A percentile compares a stretch with the other conserved stretches of the same genome.
phyloP scores from a whole-genome alignment of 2,888 invertebrate species.

The Deilephila porcellus region DNA sequence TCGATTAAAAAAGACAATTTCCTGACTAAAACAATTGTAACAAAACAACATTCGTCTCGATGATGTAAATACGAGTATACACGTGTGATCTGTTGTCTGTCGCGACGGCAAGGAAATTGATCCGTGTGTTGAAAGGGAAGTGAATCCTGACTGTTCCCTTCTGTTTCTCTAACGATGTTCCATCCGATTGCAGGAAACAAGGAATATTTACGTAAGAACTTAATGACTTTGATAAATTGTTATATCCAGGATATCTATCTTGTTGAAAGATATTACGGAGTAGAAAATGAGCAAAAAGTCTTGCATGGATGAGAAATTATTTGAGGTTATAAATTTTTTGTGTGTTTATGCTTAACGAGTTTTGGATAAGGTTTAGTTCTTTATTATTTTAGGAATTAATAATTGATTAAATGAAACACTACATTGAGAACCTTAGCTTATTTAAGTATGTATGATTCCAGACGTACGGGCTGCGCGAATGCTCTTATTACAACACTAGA shows the following conservation, averaged over 20 bases:
- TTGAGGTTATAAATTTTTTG: background rate
- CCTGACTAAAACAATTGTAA: too few species aligned
- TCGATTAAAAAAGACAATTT: too few species aligned
- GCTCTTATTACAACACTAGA: too few species aligned
- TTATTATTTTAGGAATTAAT: background rate
- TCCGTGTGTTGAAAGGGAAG: conserved; percentile 48
- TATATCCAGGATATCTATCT: conserved; percentile 5
- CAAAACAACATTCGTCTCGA: conserved; percentile 33
- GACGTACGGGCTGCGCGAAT: too few species aligned
- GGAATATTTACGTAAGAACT: conserved; percentile 19
- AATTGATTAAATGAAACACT: background rate
- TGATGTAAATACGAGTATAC: conserved; percentile 66
- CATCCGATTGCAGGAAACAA: conserved; percentile 25
- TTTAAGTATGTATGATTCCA: too few species aligned
- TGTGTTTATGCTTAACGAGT: background rate
- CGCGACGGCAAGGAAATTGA: conserved; percentile 73
- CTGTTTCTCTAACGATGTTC: conserved; percentile 24
- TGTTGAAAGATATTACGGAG: background rate
- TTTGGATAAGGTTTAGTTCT: background rate
- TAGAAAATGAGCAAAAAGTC: background rate
- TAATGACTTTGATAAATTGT: conserved; percentile 21
- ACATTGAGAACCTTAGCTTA: too few species aligned
- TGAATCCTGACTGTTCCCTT: conserved; percentile 51
- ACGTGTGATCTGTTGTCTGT: conserved; percentile 63
- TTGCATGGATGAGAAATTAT: background rate